Evolutionary conservation across 2,888 invertebrate genomes (phyloP).

Genomic region (Rhopalosiphum nymphaeae): DNA sequence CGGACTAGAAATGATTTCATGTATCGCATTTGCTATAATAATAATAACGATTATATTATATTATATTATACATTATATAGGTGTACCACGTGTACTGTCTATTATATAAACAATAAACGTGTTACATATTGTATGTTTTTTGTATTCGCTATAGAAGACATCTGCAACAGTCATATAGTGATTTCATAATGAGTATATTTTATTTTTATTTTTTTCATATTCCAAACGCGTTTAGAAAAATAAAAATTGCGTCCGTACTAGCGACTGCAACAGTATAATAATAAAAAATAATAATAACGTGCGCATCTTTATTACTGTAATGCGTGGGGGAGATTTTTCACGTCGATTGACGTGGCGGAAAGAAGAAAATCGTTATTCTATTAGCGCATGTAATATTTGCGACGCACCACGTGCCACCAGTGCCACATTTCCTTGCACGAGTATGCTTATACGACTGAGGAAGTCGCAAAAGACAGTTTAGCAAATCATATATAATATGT

Average conservation of each 20-base stretch:
- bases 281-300: not conserved
- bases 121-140: slow-evolving; percentile 15
- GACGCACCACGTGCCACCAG: not conserved
- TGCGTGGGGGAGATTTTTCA: slow-evolving; percentile 10
- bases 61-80: not conserved
- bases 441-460: slow-evolving; percentile 16
- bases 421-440: not conserved
- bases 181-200: slow-evolving; percentile 30
- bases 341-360: not conserved
- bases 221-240: slow-evolving; percentile 35
- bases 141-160: slow-evolving; percentile 21
- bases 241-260: not conserved
- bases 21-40: slow-evolving; percentile 12
- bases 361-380: slow-evolving; percentile 41
- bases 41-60: slow-evolving; percentile 6
- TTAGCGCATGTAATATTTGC: not conserved
- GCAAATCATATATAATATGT: slow-evolving; percentile 6
- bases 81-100: not conserved
- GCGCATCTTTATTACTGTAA: not conserved
- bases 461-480: slow-evolving; percentile 41
- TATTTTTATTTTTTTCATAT: slow-evolving; percentile 43
- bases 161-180: not conserved
- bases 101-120: slow-evolving; percentile 52
- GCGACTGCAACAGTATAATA: not conserved
- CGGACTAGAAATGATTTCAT: slow-evolving; percentile 34